Evolutionary conservation across 2,797 vertebrate species (phyloP).

Genomic region (Pogoniulus pusillus): DNA sequence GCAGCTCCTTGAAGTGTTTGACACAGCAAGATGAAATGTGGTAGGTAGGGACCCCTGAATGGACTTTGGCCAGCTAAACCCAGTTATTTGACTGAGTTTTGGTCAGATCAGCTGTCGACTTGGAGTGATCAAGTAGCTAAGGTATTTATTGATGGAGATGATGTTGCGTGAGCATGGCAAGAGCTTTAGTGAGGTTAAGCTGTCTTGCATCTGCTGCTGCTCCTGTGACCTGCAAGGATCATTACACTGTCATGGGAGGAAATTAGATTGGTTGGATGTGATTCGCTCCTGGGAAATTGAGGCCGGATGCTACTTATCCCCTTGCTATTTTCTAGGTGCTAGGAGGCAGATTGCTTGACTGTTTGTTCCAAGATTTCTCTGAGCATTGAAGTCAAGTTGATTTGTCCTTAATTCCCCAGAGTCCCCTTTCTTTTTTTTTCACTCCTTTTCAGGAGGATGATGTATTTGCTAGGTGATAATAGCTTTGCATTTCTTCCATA

Average conservation of each 20-base stretch:
- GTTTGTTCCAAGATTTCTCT: neutral
- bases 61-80: neutral
- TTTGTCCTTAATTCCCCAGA: slow-evolving; percentile 34
- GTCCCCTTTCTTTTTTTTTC: slow-evolving; percentile 33
- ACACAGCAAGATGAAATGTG: neutral
- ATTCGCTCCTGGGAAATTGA: slow-evolving; percentile 53
- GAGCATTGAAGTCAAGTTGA: slow-evolving; percentile 20
- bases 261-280: slow-evolving; percentile 32
- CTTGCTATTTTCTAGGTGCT: slow-evolving; percentile 29
- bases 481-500: slow-evolving; percentile 35
- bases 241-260: slow-evolving; percentile 38
- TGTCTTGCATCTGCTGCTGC: slow-evolving; percentile 26
- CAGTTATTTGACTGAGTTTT: neutral
- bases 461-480: slow-evolving; percentile 55
- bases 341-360: slow-evolving; percentile 36
- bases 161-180: neutral
- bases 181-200: slow-evolving; percentile 36
- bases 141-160: neutral
- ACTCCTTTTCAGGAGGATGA: slow-evolving; percentile 17
- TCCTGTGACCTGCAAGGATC: neutral
- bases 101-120: neutral
- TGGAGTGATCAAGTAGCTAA: neutral
- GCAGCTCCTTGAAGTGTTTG: neutral
- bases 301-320: slow-evolving; percentile 21
- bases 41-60: neutral